Evolutionary conservation across 2,113 vertebrate genomes (phyloP), one percentile per base, ranked within the genome.

Genomic region (Cryptoleucopteryx plumbea): DNA sequence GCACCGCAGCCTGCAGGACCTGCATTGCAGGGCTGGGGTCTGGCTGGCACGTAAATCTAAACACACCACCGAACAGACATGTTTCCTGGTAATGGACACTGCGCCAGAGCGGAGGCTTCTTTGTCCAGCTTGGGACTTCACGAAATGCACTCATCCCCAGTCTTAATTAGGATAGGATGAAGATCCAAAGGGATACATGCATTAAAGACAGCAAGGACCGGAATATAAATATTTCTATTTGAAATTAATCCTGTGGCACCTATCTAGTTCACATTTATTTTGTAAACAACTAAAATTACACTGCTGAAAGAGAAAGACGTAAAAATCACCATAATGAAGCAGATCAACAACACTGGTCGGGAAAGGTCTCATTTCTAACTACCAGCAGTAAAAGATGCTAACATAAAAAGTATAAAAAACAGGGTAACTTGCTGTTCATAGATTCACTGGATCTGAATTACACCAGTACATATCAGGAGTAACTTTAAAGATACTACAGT

Each of bases 31-130:
- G 26, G 32, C 31, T 19, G 14, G 29, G 36, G 42, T 62, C 88
- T 50, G 53, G 16, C 55, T 42, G 34, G 26, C 7, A 9, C 15
- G 58, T 43, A 65, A 80, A 68, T 42, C 71, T 62, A 17, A 70
- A 40, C 16, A n/a, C 2, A 4, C 27, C 65, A 31, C n/a, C n/a
- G 2, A 58, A 88, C 10, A 25, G 50, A 18, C 0, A 0, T 16
- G 29, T 29, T 55, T 59, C 47, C 52, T 56, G 53, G 56, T 47
- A 45, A 71, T 4, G 36, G 38, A 34, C 40, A 72, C 52, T 11
- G 31, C 1, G 0, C 10, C 36, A 38, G 23, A 84, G 42, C 20
- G 75, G 47, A 27, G 47, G 47, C 31, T 63, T 74, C 48, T 48
- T 36, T 50, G 53, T 9, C 43, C 52, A 48, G n/a, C 42, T 58